Conservation (phyloP, 2,797 vertebrate genomes). For the Hozukius guyotensis region DNA sequence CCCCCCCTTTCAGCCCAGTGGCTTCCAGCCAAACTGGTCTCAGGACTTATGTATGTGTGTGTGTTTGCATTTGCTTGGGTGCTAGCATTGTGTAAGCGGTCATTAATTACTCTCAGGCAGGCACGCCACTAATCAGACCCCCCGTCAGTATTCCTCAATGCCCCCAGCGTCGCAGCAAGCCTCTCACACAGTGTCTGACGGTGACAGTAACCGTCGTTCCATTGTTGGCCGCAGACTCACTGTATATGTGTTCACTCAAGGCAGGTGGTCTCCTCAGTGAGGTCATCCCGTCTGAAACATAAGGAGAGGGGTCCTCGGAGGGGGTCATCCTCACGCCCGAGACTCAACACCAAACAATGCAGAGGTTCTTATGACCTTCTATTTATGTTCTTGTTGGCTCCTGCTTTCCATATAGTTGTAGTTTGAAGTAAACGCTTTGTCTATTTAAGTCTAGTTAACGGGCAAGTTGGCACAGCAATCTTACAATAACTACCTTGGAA, state of each 20-base stretch:
- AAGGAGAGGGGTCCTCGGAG: slow-evolving; percentile 42
- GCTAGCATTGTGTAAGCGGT: slow-evolving; percentile 47
- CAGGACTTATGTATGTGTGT: slow-evolving; percentile 30
- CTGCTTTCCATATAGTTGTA: neutral
- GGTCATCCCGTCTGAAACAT: slow-evolving; percentile 70
- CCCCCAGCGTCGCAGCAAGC: slow-evolving; percentile 41
- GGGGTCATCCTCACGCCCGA: slow-evolving; percentile 40
- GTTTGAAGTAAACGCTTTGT: neutral
- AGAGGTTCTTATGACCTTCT: slow-evolving; percentile 39
- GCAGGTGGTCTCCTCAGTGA: slow-evolving; percentile 76
- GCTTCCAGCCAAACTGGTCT: slow-evolving; percentile 48
- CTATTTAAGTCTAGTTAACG: neutral
- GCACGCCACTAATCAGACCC: slow-evolving; percentile 66
- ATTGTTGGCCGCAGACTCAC: slow-evolving; percentile 69
- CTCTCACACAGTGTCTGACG: slow-evolving; percentile 39
- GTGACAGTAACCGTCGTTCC: slow-evolving; percentile 69
- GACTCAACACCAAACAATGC: slow-evolving; percentile 42
- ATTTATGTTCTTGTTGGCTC: slow-evolving; percentile 24
- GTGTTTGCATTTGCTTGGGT: slow-evolving; percentile 36
- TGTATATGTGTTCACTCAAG: slow-evolving; percentile 62
- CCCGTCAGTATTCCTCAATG: slow-evolving; percentile 50
- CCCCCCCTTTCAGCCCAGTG: slow-evolving; percentile 1
- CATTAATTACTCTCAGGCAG: slow-evolving; percentile 67
- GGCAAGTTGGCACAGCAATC: neutral
- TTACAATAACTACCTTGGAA: neutral